A percentile compares a stretch with the other conserved stretches of the same genome.
Evolutionary conservation across 2,797 vertebrate species (phyloP).

Genomic region (Scleropages formosus): DNA sequence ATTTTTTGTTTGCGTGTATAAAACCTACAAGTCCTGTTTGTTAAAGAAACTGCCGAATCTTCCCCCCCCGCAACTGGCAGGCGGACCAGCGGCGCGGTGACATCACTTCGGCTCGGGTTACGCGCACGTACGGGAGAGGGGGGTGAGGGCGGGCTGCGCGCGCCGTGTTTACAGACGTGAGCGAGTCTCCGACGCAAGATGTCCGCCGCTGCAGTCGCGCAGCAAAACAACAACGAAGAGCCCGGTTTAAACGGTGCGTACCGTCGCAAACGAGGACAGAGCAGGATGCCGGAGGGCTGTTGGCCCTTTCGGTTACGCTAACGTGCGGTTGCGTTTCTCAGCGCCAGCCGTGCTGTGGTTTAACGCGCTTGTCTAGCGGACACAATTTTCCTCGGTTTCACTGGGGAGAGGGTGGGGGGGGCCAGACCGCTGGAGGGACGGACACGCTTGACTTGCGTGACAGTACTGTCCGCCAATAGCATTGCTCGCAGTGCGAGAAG

Average conservation of each 20-base stretch:
- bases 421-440: constrained; percentile 43
- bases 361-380: constrained; percentile 54
- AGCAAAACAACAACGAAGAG: constrained; percentile 73
- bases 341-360: neutral
- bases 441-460: constrained; percentile 15
- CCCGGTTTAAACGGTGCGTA: constrained; percentile 71
- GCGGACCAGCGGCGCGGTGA: constrained; percentile 31
- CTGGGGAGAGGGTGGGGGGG: constrained; percentile 44
- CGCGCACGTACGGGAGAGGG: constrained; percentile 49
- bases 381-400: constrained; percentile 62
- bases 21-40: no score
- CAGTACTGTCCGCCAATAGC: constrained; percentile 48
- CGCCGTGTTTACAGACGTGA: constrained; percentile 37
- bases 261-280: neutral
- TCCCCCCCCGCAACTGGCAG: no score
- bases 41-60: neutral
- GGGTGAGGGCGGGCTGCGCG: constrained; percentile 52
- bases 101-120: constrained; percentile 37
- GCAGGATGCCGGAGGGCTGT: neutral
- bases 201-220: constrained; percentile 69
- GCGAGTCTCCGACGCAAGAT: constrained; percentile 62
- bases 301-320: neutral
- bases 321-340: neutral
- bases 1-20: no score
- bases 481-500: neutral